Conservation (phyloP, 2,113 vertebrate genomes). For the Haplotaxodon microlepis region DNA sequence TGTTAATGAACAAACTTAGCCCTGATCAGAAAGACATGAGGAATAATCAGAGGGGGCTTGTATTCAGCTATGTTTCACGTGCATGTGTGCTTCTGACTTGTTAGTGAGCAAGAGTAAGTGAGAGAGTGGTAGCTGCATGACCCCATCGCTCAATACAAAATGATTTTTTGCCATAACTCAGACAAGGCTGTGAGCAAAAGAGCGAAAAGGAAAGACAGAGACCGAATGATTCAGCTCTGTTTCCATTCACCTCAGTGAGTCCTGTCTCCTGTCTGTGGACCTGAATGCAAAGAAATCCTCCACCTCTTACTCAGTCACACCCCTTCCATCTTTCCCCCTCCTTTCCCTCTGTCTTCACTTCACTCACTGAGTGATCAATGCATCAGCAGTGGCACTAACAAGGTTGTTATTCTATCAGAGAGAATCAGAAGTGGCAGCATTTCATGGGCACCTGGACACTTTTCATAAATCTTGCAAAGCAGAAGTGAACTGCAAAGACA, state of each 20-base stretch:
- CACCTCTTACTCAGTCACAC: not conserved
- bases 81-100: slow-evolving; percentile 4
- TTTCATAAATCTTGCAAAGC: slow-evolving; percentile 48
- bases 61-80: not conserved
- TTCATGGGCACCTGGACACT: slow-evolving; percentile 43
- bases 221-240: slow-evolving; percentile 38
- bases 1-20: slow-evolving; percentile 27
- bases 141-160: slow-evolving; percentile 56
- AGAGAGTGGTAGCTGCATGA: slow-evolving; percentile 27
- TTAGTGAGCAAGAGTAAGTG: not conserved
- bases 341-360: not conserved
- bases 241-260: slow-evolving; percentile 44
- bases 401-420: slow-evolving; percentile 46
- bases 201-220: slow-evolving; percentile 16
- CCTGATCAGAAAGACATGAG: slow-evolving; percentile 15
- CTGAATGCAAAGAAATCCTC: slow-evolving; percentile 35
- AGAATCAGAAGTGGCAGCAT: slow-evolving; percentile 50
- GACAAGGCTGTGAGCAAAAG: slow-evolving; percentile 9
- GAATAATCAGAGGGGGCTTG: not conserved
- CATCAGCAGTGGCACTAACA: slow-evolving; percentile 11
- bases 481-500: slow-evolving; percentile 2
- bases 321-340: not conserved
- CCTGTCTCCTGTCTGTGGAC: slow-evolving; percentile 6
- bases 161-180: slow-evolving; percentile 61
- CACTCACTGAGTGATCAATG: slow-evolving; percentile 26